Evolutionary conservation across 2,888 invertebrate species (phyloP).

Genomic region (Hydrotaea diabolus): DNA sequence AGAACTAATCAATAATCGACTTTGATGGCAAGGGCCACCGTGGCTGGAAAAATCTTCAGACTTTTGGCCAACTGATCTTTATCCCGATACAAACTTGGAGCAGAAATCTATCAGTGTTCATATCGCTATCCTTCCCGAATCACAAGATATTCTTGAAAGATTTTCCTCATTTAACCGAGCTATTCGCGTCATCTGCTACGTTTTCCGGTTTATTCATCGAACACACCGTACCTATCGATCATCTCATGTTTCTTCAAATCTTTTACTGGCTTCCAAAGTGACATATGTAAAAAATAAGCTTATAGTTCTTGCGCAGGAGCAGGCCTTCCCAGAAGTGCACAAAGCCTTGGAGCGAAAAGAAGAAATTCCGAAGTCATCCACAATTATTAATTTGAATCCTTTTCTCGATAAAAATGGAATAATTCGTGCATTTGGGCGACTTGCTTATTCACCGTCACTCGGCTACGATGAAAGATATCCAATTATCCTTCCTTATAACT

Average conservation of each 20-base stretch:
- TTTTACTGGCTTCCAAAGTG: background rate
- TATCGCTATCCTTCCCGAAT: background rate
- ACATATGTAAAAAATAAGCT: background rate
- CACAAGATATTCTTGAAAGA: too few species aligned
- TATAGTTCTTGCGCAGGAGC: background rate
- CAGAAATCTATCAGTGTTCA: background rate
- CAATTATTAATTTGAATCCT: conserved; percentile 13
- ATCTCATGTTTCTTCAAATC: background rate
- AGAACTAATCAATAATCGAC: background rate
- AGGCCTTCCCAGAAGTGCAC: background rate
- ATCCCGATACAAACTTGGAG: background rate
- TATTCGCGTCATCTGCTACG: background rate
- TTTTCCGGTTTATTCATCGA: conserved; percentile 4
- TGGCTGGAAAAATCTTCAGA: background rate
- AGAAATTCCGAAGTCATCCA: background rate
- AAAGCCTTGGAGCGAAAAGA: background rate
- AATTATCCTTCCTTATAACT: background rate
- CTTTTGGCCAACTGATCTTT: background rate
- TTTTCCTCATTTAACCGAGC: too few species aligned
- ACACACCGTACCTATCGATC: background rate
- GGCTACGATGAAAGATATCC: conserved; percentile 6
- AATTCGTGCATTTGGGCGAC: background rate
- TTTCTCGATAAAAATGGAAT: conserved; percentile 11
- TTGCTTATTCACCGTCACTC: background rate
- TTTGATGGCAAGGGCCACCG: conserved; percentile 47